A percentile compares a stretch with the other conserved stretches of the same genome.
Conservation (phyloP, 1,140 invertebrate species). For the Lordiphosa mommai region DNA sequence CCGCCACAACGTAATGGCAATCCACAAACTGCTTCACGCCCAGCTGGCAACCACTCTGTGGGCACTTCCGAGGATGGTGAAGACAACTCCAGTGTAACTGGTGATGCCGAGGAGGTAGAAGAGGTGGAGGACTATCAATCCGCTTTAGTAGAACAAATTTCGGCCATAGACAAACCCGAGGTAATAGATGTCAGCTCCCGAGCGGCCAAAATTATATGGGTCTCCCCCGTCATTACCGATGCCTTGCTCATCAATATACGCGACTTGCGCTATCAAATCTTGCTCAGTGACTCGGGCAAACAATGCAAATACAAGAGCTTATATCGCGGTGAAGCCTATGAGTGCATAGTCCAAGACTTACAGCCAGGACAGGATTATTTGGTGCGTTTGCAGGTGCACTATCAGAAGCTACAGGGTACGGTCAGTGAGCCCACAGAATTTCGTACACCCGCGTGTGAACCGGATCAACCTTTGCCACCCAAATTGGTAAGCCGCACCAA, state of each 20-base stretch:
- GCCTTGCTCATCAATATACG: conserved; percentile 79
- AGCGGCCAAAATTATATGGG: conserved; percentile 89
- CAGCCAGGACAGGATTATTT: conserved; percentile 90
- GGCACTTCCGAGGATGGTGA: conserved; percentile 86
- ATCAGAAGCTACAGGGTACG: conserved; percentile 81
- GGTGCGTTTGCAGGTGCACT: conserved; percentile 84
- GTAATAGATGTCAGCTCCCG: conserved; percentile 88
- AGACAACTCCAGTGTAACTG: conserved; percentile 85
- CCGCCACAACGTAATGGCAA: conserved; percentile 17
- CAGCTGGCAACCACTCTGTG: conserved; percentile 81
- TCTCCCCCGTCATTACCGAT: conserved; percentile 84
- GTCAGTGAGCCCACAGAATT: conserved; percentile 82
- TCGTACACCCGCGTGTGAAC: conserved; percentile 85
- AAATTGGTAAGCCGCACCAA: conserved; percentile 83
- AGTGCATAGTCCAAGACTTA: conserved; percentile 88
- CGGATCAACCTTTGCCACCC: conserved; percentile 83
- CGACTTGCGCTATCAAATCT: conserved; percentile 88
- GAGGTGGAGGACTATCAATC: conserved; percentile 83
- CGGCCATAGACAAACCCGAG: conserved; percentile 87
- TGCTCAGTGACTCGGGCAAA: conserved; percentile 88
- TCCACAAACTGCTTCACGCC: conserved; percentile 18
- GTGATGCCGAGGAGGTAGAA: conserved; percentile 80
- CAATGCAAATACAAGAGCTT: conserved; percentile 89
- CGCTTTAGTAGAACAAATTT: conserved; percentile 85
- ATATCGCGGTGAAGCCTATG: conserved; percentile 86